These are phyloP conservation scores for Halisarca cf. caerulea DNA, from an alignment of 37 sponge, comb jelly and placozoan species.

Conservation along the genomic window DNA sequence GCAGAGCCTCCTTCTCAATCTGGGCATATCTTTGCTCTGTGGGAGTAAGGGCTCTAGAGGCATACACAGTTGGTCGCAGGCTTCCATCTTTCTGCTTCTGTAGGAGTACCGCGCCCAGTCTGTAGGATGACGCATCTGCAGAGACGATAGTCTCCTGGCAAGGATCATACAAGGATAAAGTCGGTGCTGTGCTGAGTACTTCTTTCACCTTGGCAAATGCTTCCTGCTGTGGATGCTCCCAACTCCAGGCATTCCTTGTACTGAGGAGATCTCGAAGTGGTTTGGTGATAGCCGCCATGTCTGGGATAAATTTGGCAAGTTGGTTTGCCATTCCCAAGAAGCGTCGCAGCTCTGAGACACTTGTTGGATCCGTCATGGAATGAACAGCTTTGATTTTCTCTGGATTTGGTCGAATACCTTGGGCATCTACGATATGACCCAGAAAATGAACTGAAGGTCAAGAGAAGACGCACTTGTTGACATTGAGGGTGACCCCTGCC, in stretches of 20 bases:
- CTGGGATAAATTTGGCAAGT: conserved; percentile 13
- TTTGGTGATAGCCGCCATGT: conserved; percentile 9
- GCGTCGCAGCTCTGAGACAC: conserved; percentile 18
- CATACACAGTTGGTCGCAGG: conserved; percentile 37
- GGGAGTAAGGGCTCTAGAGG: conserved; percentile 35
- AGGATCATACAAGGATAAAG: conserved; percentile 10
- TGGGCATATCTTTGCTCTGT: conserved; percentile 25
- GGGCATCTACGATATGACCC: conserved; percentile 31
- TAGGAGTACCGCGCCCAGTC: neutral
- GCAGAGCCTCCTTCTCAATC: conserved; percentile 52
- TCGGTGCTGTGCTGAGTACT: neutral
- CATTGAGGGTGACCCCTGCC: no score
- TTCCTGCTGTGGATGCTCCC: neutral
- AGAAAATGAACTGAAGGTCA: conserved; percentile 16
- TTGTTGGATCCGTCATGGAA: neutral
- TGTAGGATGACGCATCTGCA: neutral
- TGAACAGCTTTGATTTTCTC: neutral
- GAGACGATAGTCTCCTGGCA: neutral
- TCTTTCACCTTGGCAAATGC: conserved; percentile 5
- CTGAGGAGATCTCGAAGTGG: conserved; percentile 30
- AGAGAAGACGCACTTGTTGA: conserved; percentile 24
- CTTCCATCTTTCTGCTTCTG: no score
- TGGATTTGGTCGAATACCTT: conserved; percentile 22
- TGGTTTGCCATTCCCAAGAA: conserved; percentile 47
- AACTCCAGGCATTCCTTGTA: conserved; percentile 12